Base-by-base conservation (phyloP, 1,140 invertebrate genomes). In the Melitaea cinxia region DNA sequence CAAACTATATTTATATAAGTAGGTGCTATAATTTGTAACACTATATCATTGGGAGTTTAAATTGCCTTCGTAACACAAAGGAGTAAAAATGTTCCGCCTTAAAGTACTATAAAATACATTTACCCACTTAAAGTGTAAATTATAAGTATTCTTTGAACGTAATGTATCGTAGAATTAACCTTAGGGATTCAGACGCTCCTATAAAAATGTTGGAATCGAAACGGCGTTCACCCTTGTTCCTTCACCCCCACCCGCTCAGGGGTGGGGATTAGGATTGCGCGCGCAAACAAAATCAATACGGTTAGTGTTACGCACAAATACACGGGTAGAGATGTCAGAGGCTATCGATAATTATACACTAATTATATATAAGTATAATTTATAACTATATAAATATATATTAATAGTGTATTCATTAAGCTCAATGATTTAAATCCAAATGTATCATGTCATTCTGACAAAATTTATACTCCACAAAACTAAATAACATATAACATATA, bases 281-380 rank as follows among this genome's bases (percentile, higher is more conserved):
- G 87, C 87, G 87, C 87, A 87, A 54, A 80, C 75, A 88, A 89
- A 89, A 89, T 88, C 87, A 85, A 89, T 88, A 89, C 78, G 73
- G 70, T 73, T 65, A 70, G 78, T 72, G 82, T 77, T 80, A 87
- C 82, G 83, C 87, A 86, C 85, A 83, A 85, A 86, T 83, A 84
- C 47, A 58, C 56, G 12, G 64, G 66, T 79, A 85, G 81, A 75
- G 80, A 73, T 83, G 82, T 83, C 77, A 82, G 60, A 70, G 53
- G 57, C 52, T 81, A 78, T 81, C 82, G 83, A 81, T 84, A 78
- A 3, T 49, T 33, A 12, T n/a, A 58, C 26, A 58, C 47, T 49
- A 57, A 57, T 57, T 57, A 45, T 47, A 10, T 47, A 17, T 47
- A 47, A n/a, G 2, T 24, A 12, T 33, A n/a, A n/a, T n/a, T n/a